Evolutionary conservation across 2,797 vertebrate genomes (phyloP).

Genomic region (Myiotriccus ornatus): DNA sequence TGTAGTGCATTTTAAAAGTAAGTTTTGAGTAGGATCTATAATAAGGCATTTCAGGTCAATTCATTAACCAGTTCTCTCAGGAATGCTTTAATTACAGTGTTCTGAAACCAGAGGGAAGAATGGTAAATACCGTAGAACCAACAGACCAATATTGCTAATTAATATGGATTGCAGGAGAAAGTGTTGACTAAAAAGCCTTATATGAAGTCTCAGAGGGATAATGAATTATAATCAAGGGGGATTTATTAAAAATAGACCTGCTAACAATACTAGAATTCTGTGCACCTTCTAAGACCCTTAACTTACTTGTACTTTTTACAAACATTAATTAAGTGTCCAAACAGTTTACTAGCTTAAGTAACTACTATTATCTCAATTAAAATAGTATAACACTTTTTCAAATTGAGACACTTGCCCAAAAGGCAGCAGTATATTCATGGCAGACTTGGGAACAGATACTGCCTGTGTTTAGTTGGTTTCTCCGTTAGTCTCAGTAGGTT

Average conservation of each 20-base stretch:
- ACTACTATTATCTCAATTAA: not conserved
- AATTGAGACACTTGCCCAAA: not conserved
- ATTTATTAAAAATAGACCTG: constrained; percentile 60
- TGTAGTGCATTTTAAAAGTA: constrained; percentile 35
- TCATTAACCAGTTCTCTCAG: constrained; percentile 67
- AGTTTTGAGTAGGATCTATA: constrained; percentile 33
- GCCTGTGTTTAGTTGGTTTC: not conserved
- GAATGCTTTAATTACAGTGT: constrained; percentile 61
- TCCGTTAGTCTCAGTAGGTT: not conserved
- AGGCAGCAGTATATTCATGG: not conserved
- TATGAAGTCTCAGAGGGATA: constrained; percentile 60
- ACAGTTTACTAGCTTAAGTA: not conserved
- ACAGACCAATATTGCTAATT: constrained; percentile 64
- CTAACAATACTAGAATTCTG: constrained; percentile 45
- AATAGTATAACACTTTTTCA: not conserved
- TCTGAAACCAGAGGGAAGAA: constrained; percentile 45
- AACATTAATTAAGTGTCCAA: constrained; percentile 16
- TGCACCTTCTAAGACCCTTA: not conserved
- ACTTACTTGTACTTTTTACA: not conserved
- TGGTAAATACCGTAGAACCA: constrained; percentile 56
- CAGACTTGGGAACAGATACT: not conserved
- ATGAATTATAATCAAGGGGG: constrained; percentile 61
- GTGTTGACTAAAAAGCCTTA: constrained; percentile 57
- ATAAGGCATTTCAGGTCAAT: constrained; percentile 66
- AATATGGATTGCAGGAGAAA: constrained; percentile 62